Evolutionary conservation across 2,797 vertebrate species (phyloP), one percentile per base, ranked within the genome.

Genomic region (Danio choprae): DNA sequence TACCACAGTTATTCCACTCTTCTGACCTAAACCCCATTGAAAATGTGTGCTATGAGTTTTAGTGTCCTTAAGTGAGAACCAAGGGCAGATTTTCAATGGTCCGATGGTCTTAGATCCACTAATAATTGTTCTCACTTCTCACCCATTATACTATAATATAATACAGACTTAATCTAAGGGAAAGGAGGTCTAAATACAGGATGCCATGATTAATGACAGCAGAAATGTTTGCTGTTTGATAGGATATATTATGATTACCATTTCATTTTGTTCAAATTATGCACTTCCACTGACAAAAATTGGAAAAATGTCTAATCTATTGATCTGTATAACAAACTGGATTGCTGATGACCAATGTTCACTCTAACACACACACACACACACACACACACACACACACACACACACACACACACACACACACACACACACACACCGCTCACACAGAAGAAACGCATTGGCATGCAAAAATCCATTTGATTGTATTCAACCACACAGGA

Each of bases 81-180:
- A n/a, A 65, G 44, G 58, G 20, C 16, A 74, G 11, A 51, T 63
- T 51, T 51, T 73, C 12, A 20, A 11, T 48, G 22, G 10, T 16
- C 13, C 18, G n/a, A 53, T 46, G 40, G 62, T 43, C 20, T 67
- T 55, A 13, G 15, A 36, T n/a, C 40, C 43, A 10, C 44, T 77
- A 46, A 74, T 38, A 38, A 20, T 20, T 59, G 53, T 59, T 77
- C 10, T 68, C 43, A 56, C 41, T 38, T 68, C 74, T 77, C 51
- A 58, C 76, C 60, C 18, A 77, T 77, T 29, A 67, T n/a, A 64
- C 18, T 75, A 56, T 77, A 72, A 44, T 44, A 44, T 44, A 65
- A 55, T 43, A 38, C 20, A 56, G 12, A 20, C n/a, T 13, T 76
- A 55, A 76, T 64, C 48, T 41, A 41, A 48, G 29, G 43, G 16